Evolutionary conservation across 1,140 invertebrate species (phyloP), one percentile per base, ranked within the genome.

Genomic region (Sycophila sp.): DNA sequence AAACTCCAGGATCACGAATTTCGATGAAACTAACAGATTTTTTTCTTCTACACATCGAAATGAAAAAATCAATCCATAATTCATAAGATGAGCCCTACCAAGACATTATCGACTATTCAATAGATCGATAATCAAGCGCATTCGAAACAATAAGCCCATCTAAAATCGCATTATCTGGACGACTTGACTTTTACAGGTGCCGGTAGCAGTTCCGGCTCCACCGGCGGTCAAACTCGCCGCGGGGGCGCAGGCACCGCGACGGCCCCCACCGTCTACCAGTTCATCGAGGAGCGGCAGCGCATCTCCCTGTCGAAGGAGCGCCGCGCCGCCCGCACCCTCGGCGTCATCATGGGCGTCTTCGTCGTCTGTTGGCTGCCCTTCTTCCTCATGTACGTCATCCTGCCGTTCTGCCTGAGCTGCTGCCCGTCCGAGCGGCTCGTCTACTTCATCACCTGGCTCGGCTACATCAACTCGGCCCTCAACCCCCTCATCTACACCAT

Each of bases 401-500:
- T 94, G 62, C 94, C 95, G 1, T 96, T 96, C 80, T 97, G 95
- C 81, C 84, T 89, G 1, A 87, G 86, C 49, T 95, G 94, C 79
- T 93, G 93, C 80, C 92, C 94, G 13, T 94, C 93, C 6, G 89
- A 91, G 40, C 91, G 92, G 77, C 86, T 96, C 63, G 92, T 93
- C 45, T 95, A 96, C 82, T 94, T 96, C 78, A 95, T 96, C 75
- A 96, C 95, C 30, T 99, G 98, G 98, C 89, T 99, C 40, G 98
- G 98, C 24, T 99, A 99, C 83, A 91, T 98, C 68, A 99, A 99
- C 86, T 98, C 96, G 24, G 94, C 94, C n/a, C 88, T 98, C 11
- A 99, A 99, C 86, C 97, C 97, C 11, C 90, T 98, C 75, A 98
- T 99, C 74, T 99, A 99, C 85, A 98, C 96, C 1, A 98, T 98